Evolutionary conservation across 53 echinoderm and acorn worm genomes (phyloP).

Genomic region (Holothuria scabra): DNA sequence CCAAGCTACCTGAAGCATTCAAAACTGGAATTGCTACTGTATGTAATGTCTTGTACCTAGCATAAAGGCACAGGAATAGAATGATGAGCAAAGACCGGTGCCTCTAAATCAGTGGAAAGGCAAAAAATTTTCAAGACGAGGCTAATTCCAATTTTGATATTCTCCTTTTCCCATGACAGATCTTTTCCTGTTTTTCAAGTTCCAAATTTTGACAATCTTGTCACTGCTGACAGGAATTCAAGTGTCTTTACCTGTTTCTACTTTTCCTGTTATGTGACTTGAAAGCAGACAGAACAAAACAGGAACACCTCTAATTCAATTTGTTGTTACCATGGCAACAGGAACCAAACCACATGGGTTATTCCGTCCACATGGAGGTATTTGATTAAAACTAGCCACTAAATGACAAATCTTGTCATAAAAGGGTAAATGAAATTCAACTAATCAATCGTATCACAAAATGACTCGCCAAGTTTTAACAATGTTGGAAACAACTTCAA

Average conservation of each 20-base stretch:
- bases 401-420: too few relatives aligned
- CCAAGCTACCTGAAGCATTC: too few relatives aligned
- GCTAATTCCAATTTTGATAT: background rate
- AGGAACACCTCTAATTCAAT: constrained; percentile 26
- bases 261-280: constrained; percentile 13
- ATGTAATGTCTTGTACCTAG: too few relatives aligned
- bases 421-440: too few relatives aligned
- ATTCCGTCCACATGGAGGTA: constrained; percentile 1
- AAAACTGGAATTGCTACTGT: too few relatives aligned
- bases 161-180: background rate
- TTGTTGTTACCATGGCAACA: constrained; percentile 20
- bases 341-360: background rate
- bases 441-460: too few relatives aligned
- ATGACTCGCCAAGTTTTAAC: too few relatives aligned
- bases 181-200: constrained; percentile 1
- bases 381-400: background rate
- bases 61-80: too few relatives aligned
- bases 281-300: constrained; percentile 7
- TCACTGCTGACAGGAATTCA: constrained; percentile 23
- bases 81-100: too few relatives aligned
- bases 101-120: too few relatives aligned
- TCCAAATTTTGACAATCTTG: constrained; percentile 17
- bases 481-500: too few relatives aligned
- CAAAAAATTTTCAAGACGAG: too few relatives aligned
- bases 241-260: background rate